These are phyloP conservation scores for Chiloscyllium punctatum DNA, from an alignment of 2,797 vertebrate species.

Conservation along the genomic window DNA sequence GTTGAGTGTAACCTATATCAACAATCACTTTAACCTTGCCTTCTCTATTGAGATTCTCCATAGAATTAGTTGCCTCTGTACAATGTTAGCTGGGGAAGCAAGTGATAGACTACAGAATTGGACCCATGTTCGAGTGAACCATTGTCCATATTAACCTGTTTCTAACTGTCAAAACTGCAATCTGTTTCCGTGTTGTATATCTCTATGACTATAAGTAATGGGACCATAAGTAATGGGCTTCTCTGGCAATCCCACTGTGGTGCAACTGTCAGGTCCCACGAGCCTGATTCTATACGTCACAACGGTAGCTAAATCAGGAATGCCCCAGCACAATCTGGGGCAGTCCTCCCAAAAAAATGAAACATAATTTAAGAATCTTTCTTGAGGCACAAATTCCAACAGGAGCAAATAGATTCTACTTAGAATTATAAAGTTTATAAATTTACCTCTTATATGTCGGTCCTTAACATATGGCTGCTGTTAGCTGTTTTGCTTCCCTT, in stretches of 20 bases:
- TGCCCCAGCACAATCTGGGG: background rate
- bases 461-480: background rate
- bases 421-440: background rate
- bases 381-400: background rate
- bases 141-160: background rate
- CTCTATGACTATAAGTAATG: background rate
- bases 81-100: background rate
- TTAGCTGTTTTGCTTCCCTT: background rate
- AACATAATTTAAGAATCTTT: background rate
- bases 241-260: background rate
- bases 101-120: background rate
- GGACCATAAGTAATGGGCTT: background rate
- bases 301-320: background rate
- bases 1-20: background rate
- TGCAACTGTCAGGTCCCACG: background rate
- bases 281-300: background rate
- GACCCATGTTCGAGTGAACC: background rate
- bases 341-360: background rate
- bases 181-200: too few relatives aligned
- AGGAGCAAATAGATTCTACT: background rate
- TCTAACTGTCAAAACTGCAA: too few relatives aligned
- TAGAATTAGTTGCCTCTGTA: background rate
- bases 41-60: background rate
- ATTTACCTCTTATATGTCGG: background rate
- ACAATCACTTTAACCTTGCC: background rate